Percentiles rank a stretch among this genome's conserved stretches.
phyloP scores from a whole-genome alignment of 1,140 invertebrate genomes.

The Pseudomyrmex concolor region DNA sequence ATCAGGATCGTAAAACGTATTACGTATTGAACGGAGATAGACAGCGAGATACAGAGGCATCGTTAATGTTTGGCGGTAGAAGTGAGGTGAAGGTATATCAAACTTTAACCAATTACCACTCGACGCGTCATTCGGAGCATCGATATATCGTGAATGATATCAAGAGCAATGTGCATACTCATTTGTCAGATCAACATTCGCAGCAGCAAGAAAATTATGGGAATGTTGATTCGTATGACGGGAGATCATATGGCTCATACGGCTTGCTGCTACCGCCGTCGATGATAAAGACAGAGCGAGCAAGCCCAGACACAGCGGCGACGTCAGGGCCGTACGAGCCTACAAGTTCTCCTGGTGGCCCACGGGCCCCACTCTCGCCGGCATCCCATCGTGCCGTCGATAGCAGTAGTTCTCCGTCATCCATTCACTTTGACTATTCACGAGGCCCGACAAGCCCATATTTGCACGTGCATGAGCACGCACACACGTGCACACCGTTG shows the following conservation, averaged over 20 bases:
- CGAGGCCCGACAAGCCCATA: slow-evolving; percentile 59
- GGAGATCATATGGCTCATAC: slow-evolving; percentile 58
- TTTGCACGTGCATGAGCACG: slow-evolving; percentile 64
- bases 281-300: slow-evolving; percentile 79
- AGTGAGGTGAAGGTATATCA: slow-evolving; percentile 66
- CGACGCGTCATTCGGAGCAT: slow-evolving; percentile 2
- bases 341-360: slow-evolving; percentile 68
- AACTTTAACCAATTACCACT: slow-evolving; percentile 56
- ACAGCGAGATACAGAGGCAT: slow-evolving; percentile 56
- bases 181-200: slow-evolving; percentile 63
- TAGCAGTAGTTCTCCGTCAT: slow-evolving; percentile 62
- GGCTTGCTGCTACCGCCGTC: slow-evolving; percentile 68
- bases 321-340: slow-evolving; percentile 79
- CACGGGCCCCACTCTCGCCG: slow-evolving; percentile 61
- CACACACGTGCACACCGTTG: slow-evolving; percentile 59
- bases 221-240: slow-evolving; percentile 68
- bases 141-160: slow-evolving; percentile 49
- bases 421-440: slow-evolving; percentile 65
- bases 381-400: slow-evolving; percentile 76
- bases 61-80: neutral
- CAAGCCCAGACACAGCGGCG: slow-evolving; percentile 79
- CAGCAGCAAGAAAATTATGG: slow-evolving; percentile 56
- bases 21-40: slow-evolving; percentile 54
- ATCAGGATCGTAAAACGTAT: slow-evolving; percentile 56
- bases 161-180: slow-evolving; percentile 21